phyloP scores from a whole-genome alignment of 1,140 invertebrate genomes.

The Zaprionus davidi region DNA sequence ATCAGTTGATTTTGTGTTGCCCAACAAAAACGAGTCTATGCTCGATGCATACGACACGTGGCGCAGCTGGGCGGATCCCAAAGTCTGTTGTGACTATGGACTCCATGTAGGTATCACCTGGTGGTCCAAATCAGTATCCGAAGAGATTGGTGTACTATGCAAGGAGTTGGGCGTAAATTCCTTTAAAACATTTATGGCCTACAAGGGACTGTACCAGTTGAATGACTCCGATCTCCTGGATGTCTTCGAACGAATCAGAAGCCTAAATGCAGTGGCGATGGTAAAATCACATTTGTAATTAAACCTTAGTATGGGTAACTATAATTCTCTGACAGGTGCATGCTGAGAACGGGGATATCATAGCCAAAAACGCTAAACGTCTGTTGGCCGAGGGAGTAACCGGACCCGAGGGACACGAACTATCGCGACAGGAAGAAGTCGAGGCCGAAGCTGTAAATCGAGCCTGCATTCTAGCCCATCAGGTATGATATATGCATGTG shows the following conservation, averaged over 20 bases:
- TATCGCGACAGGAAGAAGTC: constrained; percentile 97
- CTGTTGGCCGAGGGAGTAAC: constrained; percentile 94
- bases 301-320: background rate
- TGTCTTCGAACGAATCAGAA: constrained; percentile 92
- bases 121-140: constrained; percentile 93
- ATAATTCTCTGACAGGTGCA: constrained; percentile 89
- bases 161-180: constrained; percentile 96
- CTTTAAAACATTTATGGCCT: constrained; percentile 99
- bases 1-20: constrained; percentile 94
- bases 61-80: constrained; percentile 95
- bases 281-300: constrained; percentile 59
- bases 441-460: constrained; percentile 98
- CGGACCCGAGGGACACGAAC: constrained; percentile 98
- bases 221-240: constrained; percentile 95
- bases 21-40: constrained; percentile 92
- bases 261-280: constrained; percentile 93
- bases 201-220: constrained; percentile 94
- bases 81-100: constrained; percentile 99
- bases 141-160: constrained; percentile 92
- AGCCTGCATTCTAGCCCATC: constrained; percentile 96
- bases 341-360: constrained; percentile 98
- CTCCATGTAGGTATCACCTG: constrained; percentile 96
- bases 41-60: constrained; percentile 97
- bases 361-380: constrained; percentile 95
- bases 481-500: constrained; percentile 86